These are phyloP conservation scores for Chionodraco myersi DNA, from an alignment of 2,113 vertebrate genomes.

Conservation along the genomic window DNA sequence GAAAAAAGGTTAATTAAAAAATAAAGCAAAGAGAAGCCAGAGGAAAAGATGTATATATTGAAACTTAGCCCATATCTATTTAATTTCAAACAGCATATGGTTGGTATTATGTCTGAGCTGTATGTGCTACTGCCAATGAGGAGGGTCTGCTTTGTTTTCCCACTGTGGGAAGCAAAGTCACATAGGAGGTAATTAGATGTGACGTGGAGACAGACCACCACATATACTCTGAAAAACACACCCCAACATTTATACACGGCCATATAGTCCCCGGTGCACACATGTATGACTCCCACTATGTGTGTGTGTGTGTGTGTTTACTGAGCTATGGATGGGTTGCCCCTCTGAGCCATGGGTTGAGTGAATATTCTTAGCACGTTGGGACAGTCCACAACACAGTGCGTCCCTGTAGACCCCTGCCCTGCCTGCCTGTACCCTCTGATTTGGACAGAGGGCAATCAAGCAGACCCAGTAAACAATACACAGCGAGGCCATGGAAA, in stretches of 20 bases:
- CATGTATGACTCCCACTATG: constrained; percentile 60
- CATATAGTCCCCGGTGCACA: constrained; percentile 66
- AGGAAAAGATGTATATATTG: constrained; percentile 19
- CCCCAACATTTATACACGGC: constrained; percentile 57
- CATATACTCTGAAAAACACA: constrained; percentile 50
- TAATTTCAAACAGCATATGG: constrained; percentile 35
- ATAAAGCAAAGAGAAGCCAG: constrained; percentile 15
- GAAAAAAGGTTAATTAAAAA: constrained; percentile 30
- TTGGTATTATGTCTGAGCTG: constrained; percentile 33
- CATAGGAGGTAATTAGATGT: constrained; percentile 91
- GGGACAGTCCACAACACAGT: constrained; percentile 78
- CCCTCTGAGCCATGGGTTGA: constrained; percentile 68
- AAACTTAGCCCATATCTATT: constrained; percentile 15
- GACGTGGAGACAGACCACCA: constrained; percentile 86
- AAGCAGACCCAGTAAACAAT: constrained; percentile 81
- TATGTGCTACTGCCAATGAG: constrained; percentile 67
- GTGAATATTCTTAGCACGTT: constrained; percentile 79
- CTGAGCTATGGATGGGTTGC: constrained; percentile 68
- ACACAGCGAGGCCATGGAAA: constrained; percentile 69
- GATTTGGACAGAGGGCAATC: constrained; percentile 82
- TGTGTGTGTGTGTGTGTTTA: constrained; percentile 67
- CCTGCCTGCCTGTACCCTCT: constrained; percentile 77
- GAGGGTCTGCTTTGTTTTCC: constrained; percentile 83
- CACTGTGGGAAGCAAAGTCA: constrained; percentile 87
- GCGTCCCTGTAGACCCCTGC: constrained; percentile 74